These are phyloP conservation scores for Orussus abietinus DNA, from an alignment of 1,140 invertebrate species.

Conservation along the genomic window DNA sequence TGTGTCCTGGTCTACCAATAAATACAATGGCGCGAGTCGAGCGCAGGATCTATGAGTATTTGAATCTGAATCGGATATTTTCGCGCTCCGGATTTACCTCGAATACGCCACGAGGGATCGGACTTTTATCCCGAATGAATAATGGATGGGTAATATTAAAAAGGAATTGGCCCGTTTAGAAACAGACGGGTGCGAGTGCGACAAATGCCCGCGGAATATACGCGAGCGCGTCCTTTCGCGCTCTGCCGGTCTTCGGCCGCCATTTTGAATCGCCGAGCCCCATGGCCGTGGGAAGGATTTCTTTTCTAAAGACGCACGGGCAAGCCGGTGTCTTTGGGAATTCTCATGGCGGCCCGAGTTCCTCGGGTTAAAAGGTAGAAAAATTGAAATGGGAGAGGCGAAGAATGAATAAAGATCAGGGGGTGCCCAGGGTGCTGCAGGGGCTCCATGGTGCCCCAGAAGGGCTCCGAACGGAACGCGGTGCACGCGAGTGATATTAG, in stretches of 20 bases:
- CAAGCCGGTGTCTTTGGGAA: conserved; percentile 9
- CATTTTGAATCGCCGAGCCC: too few relatives aligned
- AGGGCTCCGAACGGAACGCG: conserved; percentile 18
- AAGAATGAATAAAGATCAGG: conserved; percentile 53
- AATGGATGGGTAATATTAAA: conserved; percentile 41
- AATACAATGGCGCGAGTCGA: conserved; percentile 33
- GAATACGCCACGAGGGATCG: conserved; percentile 27
- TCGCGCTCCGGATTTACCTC: conserved; percentile 26
- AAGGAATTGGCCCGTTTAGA: conserved; percentile 26
- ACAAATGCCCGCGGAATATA: too few relatives aligned
- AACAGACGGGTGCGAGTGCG: too few relatives aligned
- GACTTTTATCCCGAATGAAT: conserved; percentile 34
- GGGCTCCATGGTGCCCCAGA: conserved; percentile 11
- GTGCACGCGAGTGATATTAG: conserved; percentile 50
- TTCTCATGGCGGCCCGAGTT: conserved; percentile 19
- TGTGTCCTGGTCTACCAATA: conserved; percentile 22
- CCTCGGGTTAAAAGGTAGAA: conserved; percentile 46
- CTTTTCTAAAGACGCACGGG: too few relatives aligned
- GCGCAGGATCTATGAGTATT: conserved; percentile 34
- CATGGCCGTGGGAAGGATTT: too few relatives aligned
- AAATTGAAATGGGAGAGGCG: conserved; percentile 50
- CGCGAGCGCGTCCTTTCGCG: too few relatives aligned
- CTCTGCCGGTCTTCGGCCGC: too few relatives aligned
- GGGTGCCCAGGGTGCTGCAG: conserved; percentile 7
- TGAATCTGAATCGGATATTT: conserved; percentile 38